These are phyloP conservation scores for Tipula confusa DNA, from an alignment of 2,888 invertebrate genomes.

Conservation along the genomic window DNA sequence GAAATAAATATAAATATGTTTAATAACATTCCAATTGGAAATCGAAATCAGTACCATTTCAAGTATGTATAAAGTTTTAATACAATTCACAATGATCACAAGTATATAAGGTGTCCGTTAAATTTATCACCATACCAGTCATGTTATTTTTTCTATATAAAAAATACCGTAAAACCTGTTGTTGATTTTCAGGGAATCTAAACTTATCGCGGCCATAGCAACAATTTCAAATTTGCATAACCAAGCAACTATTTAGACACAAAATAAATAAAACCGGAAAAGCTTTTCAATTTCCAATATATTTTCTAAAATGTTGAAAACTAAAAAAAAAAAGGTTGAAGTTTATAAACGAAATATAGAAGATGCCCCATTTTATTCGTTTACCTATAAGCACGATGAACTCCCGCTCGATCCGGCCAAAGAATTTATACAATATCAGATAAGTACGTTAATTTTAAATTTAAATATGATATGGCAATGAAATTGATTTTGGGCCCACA, in stretches of 20 bases:
- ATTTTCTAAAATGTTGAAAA: neutral
- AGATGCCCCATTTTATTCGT: conserved; percentile 47
- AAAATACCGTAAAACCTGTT: neutral
- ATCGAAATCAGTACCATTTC: no score
- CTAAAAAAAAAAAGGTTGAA: neutral
- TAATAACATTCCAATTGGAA: no score
- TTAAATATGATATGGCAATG: no score
- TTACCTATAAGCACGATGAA: conserved; percentile 45
- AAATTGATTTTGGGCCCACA: neutral
- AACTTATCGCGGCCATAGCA: neutral
- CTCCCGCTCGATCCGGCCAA: conserved; percentile 47
- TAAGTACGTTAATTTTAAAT: conserved; percentile 34
- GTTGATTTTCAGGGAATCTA: neutral
- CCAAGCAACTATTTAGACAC: neutral
- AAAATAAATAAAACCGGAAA: neutral
- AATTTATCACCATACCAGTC: neutral
- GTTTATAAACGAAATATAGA: conserved; percentile 35
- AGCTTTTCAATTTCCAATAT: neutral
- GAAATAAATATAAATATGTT: no score
- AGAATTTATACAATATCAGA: conserved; percentile 36
- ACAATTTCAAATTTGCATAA: neutral
- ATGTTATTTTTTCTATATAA: neutral
- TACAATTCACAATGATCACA: no score
- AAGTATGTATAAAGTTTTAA: no score
- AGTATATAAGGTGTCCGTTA: no score